A percentile compares a stretch with the other conserved stretches of the same genome.
Conservation (phyloP, 2,888 invertebrate genomes). For the Actias luna region DNA sequence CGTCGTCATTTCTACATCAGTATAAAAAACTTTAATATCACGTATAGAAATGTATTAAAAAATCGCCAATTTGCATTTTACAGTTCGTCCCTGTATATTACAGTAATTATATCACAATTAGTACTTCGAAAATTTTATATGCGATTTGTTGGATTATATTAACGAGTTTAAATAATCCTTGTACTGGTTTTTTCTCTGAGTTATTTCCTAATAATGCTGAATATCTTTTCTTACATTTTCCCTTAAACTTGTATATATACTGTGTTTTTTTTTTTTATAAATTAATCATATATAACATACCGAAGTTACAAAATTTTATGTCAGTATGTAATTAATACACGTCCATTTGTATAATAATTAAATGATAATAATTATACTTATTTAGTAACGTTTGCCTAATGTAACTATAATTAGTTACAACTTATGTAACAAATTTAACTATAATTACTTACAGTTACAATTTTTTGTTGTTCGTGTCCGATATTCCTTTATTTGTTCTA, state of each 20-base stretch:
- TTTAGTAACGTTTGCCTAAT: conserved; percentile 39
- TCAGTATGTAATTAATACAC: conserved; percentile 50
- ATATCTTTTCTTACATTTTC: neutral
- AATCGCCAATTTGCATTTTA: neutral
- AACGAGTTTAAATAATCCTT: neutral
- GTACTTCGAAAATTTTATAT: neutral
- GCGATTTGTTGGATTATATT: neutral
- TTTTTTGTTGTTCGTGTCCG: neutral
- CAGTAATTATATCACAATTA: neutral
- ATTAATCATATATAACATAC: conserved; percentile 20
- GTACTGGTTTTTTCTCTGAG: neutral
- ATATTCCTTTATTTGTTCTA: neutral
- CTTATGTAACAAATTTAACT: too few species aligned
- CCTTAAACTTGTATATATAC: neutral
- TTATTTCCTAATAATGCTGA: neutral
- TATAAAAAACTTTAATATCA: neutral
- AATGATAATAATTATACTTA: conserved; percentile 32
- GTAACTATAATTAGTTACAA: too few species aligned
- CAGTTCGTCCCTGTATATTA: neutral
- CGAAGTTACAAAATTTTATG: neutral
- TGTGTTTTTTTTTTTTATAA: neutral
- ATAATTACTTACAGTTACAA: too few species aligned
- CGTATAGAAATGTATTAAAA: neutral
- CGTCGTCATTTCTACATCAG: neutral
- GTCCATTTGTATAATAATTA: conserved; percentile 68